These are phyloP conservation scores for Harpalus rubripes DNA, from an alignment of 2,888 invertebrate species.

Conservation along the genomic window DNA sequence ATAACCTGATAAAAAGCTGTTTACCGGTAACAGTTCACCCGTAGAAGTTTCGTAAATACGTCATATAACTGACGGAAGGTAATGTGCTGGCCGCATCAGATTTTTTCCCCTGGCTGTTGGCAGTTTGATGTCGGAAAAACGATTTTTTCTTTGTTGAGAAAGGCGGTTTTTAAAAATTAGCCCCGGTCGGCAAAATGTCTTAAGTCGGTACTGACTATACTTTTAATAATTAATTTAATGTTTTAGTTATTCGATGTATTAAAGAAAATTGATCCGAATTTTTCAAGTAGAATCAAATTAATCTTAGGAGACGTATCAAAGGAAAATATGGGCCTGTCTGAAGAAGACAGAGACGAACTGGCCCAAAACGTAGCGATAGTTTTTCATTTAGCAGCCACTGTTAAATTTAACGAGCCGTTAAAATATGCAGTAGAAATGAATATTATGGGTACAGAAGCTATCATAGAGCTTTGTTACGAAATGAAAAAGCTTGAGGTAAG, in stretches of 20 bases:
- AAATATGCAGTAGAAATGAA: constrained; percentile 87
- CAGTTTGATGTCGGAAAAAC: too few relatives aligned
- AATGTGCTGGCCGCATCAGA: too few relatives aligned
- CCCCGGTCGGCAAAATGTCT: too few relatives aligned
- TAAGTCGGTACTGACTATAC: too few relatives aligned
- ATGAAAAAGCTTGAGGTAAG: constrained; percentile 84
- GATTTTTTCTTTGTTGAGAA: too few relatives aligned
- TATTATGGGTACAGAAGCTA: constrained; percentile 84
- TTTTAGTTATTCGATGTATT: constrained; percentile 82
- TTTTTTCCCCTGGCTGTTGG: too few relatives aligned
- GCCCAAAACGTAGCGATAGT: constrained; percentile 85
- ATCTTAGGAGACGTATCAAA: constrained; percentile 83
- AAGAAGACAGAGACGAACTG: constrained; percentile 78
- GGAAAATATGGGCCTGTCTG: constrained; percentile 80
- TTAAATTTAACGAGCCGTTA: constrained; percentile 89
- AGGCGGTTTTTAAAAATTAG: too few relatives aligned
- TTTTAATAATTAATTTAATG: too few relatives aligned
- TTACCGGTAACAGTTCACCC: too few relatives aligned
- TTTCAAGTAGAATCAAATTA: constrained; percentile 82
- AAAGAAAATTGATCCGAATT: constrained; percentile 79
- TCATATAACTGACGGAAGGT: too few relatives aligned
- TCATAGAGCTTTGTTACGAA: constrained; percentile 85
- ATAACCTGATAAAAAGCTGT: too few relatives aligned
- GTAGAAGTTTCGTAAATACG: too few relatives aligned
- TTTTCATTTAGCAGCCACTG: constrained; percentile 91